A percentile compares a stretch with the other conserved stretches of the same genome.
Evolutionary conservation across 2,888 invertebrate species (phyloP).

Genomic region (Gisinianus flammeolus): DNA sequence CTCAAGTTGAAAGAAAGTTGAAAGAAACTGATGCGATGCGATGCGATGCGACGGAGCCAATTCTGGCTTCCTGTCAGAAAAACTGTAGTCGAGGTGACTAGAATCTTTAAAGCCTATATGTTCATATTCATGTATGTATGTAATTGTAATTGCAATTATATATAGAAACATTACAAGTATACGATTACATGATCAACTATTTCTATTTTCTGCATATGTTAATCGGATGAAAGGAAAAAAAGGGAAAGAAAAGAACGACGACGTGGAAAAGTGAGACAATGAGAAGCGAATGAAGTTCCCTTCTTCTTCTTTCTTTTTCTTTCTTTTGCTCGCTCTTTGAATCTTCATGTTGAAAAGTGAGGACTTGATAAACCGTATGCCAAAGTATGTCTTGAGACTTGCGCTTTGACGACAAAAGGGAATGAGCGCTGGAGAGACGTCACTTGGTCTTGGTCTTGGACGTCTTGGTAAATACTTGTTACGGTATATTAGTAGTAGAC

Average conservation of each 20-base stretch:
- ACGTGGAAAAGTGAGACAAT: slow-evolving; percentile 4
- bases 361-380: not conserved
- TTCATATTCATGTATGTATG: not conserved
- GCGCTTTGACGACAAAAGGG: too few species aligned
- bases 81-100: too few species aligned
- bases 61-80: slow-evolving; percentile 14
- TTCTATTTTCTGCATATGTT: not conserved
- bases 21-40: not conserved
- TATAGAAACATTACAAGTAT: too few species aligned
- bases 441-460: not conserved
- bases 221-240: not conserved
- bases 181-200: not conserved
- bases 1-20: slow-evolving; percentile 5
- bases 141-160: not conserved
- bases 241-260: not conserved
- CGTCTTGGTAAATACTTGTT: not conserved
- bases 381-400: too few species aligned
- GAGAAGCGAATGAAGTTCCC: not conserved
- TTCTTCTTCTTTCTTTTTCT: not conserved
- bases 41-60: not conserved
- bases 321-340: not conserved
- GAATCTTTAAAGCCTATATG: too few species aligned
- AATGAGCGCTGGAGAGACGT: not conserved
- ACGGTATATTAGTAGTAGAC: not conserved
- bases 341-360: too few species aligned